Percentiles rank a stretch among this genome's conserved stretches.
phyloP scores from a whole-genome alignment of 2,113 vertebrate species.

The Zingel zingel region DNA sequence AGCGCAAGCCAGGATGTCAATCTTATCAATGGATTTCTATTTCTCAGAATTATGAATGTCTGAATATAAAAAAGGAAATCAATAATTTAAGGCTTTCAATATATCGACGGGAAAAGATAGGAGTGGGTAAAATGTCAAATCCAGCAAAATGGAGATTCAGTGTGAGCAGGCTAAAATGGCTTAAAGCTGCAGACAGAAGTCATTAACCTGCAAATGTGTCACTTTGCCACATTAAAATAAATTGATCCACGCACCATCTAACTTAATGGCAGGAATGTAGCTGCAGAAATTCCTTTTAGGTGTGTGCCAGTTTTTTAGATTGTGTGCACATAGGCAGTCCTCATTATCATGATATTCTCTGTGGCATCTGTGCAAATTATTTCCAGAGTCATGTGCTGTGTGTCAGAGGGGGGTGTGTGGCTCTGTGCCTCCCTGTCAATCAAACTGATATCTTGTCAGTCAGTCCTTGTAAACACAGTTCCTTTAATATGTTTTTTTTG shows the following conservation, averaged over 20 bases:
- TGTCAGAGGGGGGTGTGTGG: neutral
- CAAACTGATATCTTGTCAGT: constrained; percentile 18
- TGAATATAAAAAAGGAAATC: constrained; percentile 35
- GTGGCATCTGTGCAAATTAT: constrained; percentile 27
- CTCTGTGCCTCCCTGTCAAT: constrained; percentile 30
- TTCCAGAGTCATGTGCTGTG: constrained; percentile 13
- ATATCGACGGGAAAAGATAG: constrained; percentile 21
- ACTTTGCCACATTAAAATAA: constrained; percentile 24
- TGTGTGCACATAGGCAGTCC: constrained; percentile 4
- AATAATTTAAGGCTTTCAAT: constrained; percentile 57
- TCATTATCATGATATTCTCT: constrained; percentile 40
- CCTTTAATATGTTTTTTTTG: neutral
- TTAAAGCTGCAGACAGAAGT: constrained; percentile 19
- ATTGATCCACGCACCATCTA: neutral
- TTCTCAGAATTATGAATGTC: constrained; percentile 26
- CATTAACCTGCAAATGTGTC: constrained; percentile 39
- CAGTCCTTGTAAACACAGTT: constrained; percentile 11
- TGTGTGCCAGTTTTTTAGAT: neutral
- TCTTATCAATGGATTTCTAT: constrained; percentile 19
- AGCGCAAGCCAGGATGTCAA: neutral
- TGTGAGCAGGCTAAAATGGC: constrained; percentile 11
- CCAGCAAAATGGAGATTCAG: constrained; percentile 34
- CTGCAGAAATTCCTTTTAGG: neutral
- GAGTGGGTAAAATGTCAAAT: constrained; percentile 40
- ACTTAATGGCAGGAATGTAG: neutral